A percentile compares a stretch with the other conserved stretches of the same genome.
phyloP scores from a whole-genome alignment of 2,888 invertebrate genomes.

The Synanthedon vespiformis region DNA sequence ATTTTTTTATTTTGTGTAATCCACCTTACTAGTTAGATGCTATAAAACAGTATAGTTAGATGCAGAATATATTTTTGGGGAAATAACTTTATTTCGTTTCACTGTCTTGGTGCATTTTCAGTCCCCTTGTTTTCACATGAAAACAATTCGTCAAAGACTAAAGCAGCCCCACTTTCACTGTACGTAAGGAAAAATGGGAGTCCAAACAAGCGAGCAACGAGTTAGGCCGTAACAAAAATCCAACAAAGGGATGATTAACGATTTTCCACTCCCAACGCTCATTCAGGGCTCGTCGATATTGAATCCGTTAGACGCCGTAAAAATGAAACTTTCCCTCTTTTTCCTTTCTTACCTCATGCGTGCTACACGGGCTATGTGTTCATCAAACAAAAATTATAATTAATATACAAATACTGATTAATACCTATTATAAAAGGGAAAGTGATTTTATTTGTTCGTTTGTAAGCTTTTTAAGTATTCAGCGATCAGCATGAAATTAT shows the following conservation, averaged over 20 bases:
- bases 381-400: conserved; percentile 5
- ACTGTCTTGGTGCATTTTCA: background rate
- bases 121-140: conserved; percentile 41
- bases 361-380: conserved; percentile 25
- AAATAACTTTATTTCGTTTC: background rate
- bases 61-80: no score
- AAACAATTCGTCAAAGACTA: conserved; percentile 64
- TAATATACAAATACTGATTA: background rate
- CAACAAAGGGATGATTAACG: conserved; percentile 71
- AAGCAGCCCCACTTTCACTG: conserved; percentile 50
- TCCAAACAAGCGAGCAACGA: conserved; percentile 68
- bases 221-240: conserved; percentile 69
- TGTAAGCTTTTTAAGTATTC: no score
- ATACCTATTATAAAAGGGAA: no score
- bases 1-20: no score
- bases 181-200: conserved; percentile 63
- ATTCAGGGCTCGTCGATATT: conserved; percentile 69
- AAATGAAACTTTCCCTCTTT: conserved; percentile 64
- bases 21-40: no score
- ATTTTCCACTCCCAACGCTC: conserved; percentile 62
- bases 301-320: conserved; percentile 67
- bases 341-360: conserved; percentile 38
- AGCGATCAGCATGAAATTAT: no score
- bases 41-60: no score
- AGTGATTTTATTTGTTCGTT: no score